Base-by-base conservation (phyloP, 2,888 invertebrate species). In the Epistrophe grossulariae region DNA sequence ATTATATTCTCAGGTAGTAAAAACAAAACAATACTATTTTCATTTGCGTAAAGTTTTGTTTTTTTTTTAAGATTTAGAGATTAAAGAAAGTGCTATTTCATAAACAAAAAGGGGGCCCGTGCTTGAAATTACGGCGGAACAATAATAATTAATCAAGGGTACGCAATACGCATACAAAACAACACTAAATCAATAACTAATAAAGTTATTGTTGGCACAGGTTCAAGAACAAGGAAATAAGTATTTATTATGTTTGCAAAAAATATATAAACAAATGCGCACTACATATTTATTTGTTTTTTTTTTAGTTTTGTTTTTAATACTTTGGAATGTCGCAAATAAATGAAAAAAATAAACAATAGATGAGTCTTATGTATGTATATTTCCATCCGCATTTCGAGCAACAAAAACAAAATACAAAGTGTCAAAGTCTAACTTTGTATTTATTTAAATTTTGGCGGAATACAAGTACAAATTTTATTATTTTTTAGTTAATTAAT, bases 1-100 rank as follows among this genome's bases (percentile, higher is more conserved):
- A n/a, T 48, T 45, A 48, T 64, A 45, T 64, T 9, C 24, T 13
- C 43, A 43, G 62, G 55, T 55, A 31, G n/a, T 28, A 55, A 55
- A 52, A 52, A 24, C 13, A 59, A 8, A 59, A 35, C 6, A 35
- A 1, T 10, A 38, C 17, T 0, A 35, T 5, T 13, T 60, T 60
- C 5, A 17, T 19, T 38, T 60, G 6, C 13, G 38, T 57, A 45
- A 10, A 13, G 31, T 31, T 31, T 31, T 28, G 15, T 24, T 52
- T 19, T 52, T 19, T 24, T 24, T 28, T 24, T 10, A 24, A 13
- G 24, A 40, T 38, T 11, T 7, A 60, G 11, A 60, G 60, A 60
- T 60, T 24, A 60, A 7, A 13, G 15, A 60, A 7, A 13, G 15
- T 19, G 15, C 2, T 24, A 15, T 60, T 40, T 40, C 19, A 15